Evolutionary conservation across 2,797 vertebrate genomes (phyloP).

Genomic region (Gambusia yucatana): DNA sequence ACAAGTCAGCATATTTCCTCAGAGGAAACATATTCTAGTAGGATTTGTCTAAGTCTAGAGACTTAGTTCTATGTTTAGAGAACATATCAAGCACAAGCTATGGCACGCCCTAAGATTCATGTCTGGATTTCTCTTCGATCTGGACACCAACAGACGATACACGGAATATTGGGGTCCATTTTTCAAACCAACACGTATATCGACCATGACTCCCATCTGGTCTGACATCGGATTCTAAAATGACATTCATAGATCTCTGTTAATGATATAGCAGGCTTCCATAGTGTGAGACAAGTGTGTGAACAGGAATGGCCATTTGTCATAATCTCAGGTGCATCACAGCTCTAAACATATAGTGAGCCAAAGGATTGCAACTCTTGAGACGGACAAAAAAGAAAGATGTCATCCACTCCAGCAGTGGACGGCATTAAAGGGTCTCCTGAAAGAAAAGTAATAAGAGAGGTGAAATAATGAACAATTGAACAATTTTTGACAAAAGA

Average conservation of each 20-base stretch:
- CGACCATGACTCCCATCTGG: slow-evolving; percentile 56
- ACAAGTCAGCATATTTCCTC: slow-evolving; percentile 66
- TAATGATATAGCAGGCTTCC: slow-evolving; percentile 46
- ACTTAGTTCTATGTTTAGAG: slow-evolving; percentile 27
- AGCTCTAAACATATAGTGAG: slow-evolving; percentile 19
- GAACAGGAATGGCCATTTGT: slow-evolving; percentile 53
- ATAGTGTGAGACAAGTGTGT: slow-evolving; percentile 45
- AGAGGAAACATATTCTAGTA: slow-evolving; percentile 23
- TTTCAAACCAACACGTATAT: slow-evolving; percentile 28
- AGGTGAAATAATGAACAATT: slow-evolving; percentile 2
- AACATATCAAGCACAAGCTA: slow-evolving; percentile 40
- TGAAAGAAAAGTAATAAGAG: background rate
- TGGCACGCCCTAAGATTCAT: slow-evolving; percentile 48
- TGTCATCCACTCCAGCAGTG: background rate
- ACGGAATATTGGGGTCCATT: slow-evolving; percentile 30
- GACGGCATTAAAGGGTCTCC: background rate
- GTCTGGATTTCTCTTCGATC: slow-evolving; percentile 54
- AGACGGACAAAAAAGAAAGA: slow-evolving; percentile 4
- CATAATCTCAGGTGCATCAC: slow-evolving; percentile 53
- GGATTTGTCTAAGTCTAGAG: slow-evolving; percentile 35
- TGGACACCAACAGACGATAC: slow-evolving; percentile 39
- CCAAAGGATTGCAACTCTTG: slow-evolving; percentile 3
- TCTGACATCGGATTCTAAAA: slow-evolving; percentile 39
- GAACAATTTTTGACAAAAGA: background rate
- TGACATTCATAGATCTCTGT: slow-evolving; percentile 64